Conservation (phyloP, 1,140 invertebrate genomes). For the Chymomyza costata region DNA sequence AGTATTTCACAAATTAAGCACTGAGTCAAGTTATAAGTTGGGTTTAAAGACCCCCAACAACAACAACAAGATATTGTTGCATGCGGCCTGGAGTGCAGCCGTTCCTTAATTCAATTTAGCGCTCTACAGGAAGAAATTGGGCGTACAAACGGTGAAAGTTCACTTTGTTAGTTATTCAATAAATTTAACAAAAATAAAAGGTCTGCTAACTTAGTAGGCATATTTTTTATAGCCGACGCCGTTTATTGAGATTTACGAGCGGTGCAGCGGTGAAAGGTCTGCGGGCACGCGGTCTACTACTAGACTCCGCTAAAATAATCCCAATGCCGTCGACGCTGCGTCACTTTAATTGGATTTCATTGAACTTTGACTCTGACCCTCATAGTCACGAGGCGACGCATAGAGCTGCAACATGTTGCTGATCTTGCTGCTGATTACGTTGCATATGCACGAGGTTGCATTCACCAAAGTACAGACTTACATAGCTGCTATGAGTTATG, state of each 20-base stretch:
- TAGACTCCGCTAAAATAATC: conserved; percentile 5
- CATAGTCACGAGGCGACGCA: conserved; percentile 42
- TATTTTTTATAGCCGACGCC: conserved; percentile 5
- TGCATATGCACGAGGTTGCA: conserved; percentile 25
- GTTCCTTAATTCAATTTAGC: conserved; percentile 51
- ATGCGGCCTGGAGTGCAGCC: too few species aligned
- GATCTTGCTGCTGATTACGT: conserved; percentile 23
- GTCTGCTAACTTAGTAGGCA: conserved; percentile 32
- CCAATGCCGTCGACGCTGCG: too few species aligned
- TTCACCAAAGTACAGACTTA: too few species aligned
- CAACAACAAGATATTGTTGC: too few species aligned
- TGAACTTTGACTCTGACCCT: conserved; percentile 71
- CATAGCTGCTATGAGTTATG: conserved; percentile 27
- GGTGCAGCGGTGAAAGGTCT: conserved; percentile 44
- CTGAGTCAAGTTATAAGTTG: conserved; percentile 33
- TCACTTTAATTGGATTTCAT: conserved; percentile 69
- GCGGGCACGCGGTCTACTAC: conserved; percentile 28
- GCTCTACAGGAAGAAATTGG: conserved; percentile 1
- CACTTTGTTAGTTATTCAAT: conserved; percentile 55
- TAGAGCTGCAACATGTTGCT: conserved; percentile 52
- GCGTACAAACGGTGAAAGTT: conserved; percentile 49
- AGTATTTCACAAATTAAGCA: conserved; percentile 19
- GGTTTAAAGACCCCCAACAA: conserved; percentile 10
- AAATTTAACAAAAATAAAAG: too few species aligned
- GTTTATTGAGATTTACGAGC: conserved; percentile 60